A percentile compares a stretch with the other conserved stretches of the same genome.
These are phyloP conservation scores for Ennomos erosarius DNA, from an alignment of 2,888 invertebrate genomes.

Conservation along the genomic window DNA sequence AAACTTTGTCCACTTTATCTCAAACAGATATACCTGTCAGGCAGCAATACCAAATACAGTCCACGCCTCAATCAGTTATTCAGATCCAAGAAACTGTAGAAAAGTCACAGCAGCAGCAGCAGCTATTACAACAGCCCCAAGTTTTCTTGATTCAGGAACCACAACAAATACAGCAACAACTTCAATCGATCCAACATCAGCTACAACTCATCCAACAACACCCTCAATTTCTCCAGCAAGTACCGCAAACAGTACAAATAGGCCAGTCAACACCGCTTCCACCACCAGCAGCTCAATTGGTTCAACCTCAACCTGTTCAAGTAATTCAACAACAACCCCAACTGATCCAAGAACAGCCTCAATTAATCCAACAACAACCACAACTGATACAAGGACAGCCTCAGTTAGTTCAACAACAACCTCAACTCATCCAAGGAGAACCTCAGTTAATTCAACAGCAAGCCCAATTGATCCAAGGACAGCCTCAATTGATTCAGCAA, in stretches of 20 bases:
- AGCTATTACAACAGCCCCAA: slow-evolving; percentile 16
- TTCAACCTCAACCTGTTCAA: slow-evolving; percentile 9
- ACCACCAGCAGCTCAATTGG: slow-evolving; percentile 9
- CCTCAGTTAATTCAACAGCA: slow-evolving; percentile 40
- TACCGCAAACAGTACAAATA: slow-evolving; percentile 17
- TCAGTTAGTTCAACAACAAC: slow-evolving; percentile 24
- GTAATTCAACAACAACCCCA: slow-evolving; percentile 9
- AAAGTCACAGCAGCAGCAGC: slow-evolving; percentile 11
- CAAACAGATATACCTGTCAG: slow-evolving; percentile 17
- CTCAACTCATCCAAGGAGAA: slow-evolving; percentile 30
- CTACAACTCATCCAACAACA: slow-evolving; percentile 26
- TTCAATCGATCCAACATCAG: slow-evolving; percentile 29
- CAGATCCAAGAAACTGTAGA: slow-evolving; percentile 12
- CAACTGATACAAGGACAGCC: slow-evolving; percentile 8
- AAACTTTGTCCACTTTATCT: slow-evolving; percentile 10
- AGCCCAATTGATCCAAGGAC: slow-evolving; percentile 5
- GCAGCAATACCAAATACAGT: slow-evolving; percentile 6
- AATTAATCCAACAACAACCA: slow-evolving; percentile 10
- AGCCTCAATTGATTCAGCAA: slow-evolving; percentile 7
- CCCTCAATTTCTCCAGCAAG: slow-evolving; percentile 9
- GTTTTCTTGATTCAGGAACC: slow-evolving; percentile 32
- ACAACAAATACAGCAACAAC: slow-evolving; percentile 35
- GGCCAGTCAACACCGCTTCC: slow-evolving; percentile 24
- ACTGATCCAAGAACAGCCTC: slow-evolving; percentile 2
- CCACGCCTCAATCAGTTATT: slow-evolving; percentile 10